Evolutionary conservation across 2,888 invertebrate genomes (phyloP), one percentile per base, ranked within the genome.

Genomic region (Andrena marginata): DNA sequence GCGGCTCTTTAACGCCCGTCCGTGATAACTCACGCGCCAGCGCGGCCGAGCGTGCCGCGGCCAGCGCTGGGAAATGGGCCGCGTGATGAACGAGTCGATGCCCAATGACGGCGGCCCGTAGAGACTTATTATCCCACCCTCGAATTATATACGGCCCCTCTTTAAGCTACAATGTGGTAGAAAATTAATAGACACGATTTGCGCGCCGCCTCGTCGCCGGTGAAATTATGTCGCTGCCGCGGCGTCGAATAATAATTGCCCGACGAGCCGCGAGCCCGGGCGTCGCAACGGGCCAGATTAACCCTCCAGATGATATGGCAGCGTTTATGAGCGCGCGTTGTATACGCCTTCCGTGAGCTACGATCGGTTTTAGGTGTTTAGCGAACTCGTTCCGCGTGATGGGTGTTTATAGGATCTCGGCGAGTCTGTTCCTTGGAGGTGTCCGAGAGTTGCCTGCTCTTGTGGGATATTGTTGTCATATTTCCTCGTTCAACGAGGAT

Each of bases 1-100:
- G 48, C 68, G 75, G 60, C 83, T 80, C 80, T 71, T 88, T 86
- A 80, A 81, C 77, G 69, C 78, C 42, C 42, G 69, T 72, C 68
- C 69, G 63, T 54, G 81, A 85, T 87, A 88, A 87, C 82, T 87
- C 82, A 82, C 79, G 69, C 4, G 63, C 74, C 69, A 56, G 42
- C 42, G 3, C 16, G 1, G 42, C 42, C 42, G 42, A 42, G 42
- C 16, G 42, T 42, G 42, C 42, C 42, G 42, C 42, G 42, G 62
- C 72, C 65, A 59, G 23, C 56, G 29, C 42, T 54, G 79, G 71
- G 59, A 85, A 86, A 86, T 77, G 68, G 73, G n/a, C 60, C 49
- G 67, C 67, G 65, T 64, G 82, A 85, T 76, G 76, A 78, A 79
- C 77, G 79, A 71, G 71, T 85, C 76, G 76, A 87, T 70, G 85